Percentiles rank a stretch among this genome's conserved stretches.
Evolutionary conservation across 2,888 invertebrate species (phyloP).

Genomic region (Thymelicus acteon): DNA sequence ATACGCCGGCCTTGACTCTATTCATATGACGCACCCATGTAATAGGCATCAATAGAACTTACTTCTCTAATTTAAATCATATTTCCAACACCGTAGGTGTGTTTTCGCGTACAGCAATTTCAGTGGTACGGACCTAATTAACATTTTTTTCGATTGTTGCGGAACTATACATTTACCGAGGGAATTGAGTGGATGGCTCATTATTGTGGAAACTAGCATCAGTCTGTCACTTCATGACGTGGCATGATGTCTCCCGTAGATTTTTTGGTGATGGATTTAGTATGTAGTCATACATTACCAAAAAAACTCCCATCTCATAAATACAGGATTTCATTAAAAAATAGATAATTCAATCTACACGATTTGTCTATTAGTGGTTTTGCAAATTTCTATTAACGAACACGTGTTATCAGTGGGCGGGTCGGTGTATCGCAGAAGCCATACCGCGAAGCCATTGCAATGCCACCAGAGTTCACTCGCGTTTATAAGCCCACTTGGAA

Average conservation of each 20-base stretch:
- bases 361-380: too few relatives aligned
- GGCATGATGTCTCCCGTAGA: too few relatives aligned
- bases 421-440: constrained; percentile 10
- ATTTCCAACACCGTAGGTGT: neutral
- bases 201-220: too few relatives aligned
- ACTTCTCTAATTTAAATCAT: neutral
- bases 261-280: too few relatives aligned
- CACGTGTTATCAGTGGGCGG: neutral
- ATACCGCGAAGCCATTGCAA: constrained; percentile 4
- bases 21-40: constrained; percentile 9
- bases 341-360: too few relatives aligned
- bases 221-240: too few relatives aligned
- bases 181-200: constrained; percentile 10
- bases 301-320: too few relatives aligned
- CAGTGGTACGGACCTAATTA: constrained; percentile 11
- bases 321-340: too few relatives aligned
- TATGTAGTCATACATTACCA: too few relatives aligned
- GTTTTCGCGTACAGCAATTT: neutral
- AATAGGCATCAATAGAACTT: neutral
- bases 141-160: constrained; percentile 16
- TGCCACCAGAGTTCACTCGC: constrained; percentile 14
- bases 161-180: constrained; percentile 21
- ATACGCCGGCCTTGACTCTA: constrained; percentile 18
- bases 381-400: neutral
- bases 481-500: constrained; percentile 7